phyloP scores from a whole-genome alignment of 2,888 invertebrate species.

The Pandemis heparana region DNA sequence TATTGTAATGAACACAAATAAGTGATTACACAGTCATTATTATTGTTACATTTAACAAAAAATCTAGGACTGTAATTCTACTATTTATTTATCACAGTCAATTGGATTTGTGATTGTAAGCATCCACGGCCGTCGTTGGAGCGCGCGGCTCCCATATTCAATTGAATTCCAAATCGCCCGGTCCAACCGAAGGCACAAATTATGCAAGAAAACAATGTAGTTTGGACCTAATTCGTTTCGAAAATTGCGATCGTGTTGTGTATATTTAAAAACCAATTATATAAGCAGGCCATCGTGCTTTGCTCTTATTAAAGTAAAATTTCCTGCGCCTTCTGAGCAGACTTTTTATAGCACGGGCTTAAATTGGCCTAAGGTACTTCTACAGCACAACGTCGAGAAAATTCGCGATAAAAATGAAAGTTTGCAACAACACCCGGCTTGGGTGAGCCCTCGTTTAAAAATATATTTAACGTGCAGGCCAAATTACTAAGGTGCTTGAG shows the following conservation, averaged over 20 bases:
- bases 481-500: slow-evolving; percentile 35
- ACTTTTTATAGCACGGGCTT: slow-evolving; percentile 57
- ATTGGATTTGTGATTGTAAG: slow-evolving; percentile 19
- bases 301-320: slow-evolving; percentile 79
- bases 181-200: slow-evolving; percentile 25
- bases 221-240: slow-evolving; percentile 31
- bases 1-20: too few species aligned
- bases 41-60: background rate
- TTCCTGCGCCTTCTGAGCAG: slow-evolving; percentile 56
- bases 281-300: slow-evolving; percentile 54
- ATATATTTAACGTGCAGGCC: slow-evolving; percentile 36
- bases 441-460: slow-evolving; percentile 40
- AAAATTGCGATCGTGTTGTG: slow-evolving; percentile 50
- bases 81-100: slow-evolving; percentile 22
- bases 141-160: slow-evolving; percentile 15
- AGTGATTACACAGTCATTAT: too few species aligned
- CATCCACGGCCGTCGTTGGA: background rate
- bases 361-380: slow-evolving; percentile 48
- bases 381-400: slow-evolving; percentile 45
- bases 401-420: slow-evolving; percentile 45
- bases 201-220: slow-evolving; percentile 38
- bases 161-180: slow-evolving; percentile 29
- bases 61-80: too few species aligned
- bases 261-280: slow-evolving; percentile 59
- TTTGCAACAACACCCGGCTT: slow-evolving; percentile 42